Percentiles rank a stretch among this genome's conserved stretches.
These are phyloP conservation scores for Euproctis similis DNA, from an alignment of 2,888 invertebrate species.

Conservation along the genomic window DNA sequence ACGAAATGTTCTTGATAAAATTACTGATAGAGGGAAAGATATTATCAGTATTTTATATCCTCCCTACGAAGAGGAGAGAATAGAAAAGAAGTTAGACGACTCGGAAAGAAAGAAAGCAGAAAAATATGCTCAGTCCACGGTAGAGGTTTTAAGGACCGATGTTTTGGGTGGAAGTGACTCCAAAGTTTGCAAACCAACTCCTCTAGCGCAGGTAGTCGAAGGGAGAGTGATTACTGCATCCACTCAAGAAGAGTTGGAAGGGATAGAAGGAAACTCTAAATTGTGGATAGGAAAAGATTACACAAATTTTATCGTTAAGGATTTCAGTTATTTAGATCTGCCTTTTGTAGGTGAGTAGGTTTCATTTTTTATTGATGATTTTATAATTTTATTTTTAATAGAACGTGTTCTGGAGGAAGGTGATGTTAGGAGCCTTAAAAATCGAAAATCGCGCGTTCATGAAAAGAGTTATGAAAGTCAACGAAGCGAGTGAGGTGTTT, in stretches of 20 bases:
- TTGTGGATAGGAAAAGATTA: slow-evolving; percentile 98
- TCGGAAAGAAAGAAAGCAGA: slow-evolving; percentile 64
- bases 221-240: slow-evolving; percentile 54
- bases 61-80: slow-evolving; percentile 55
- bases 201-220: slow-evolving; percentile 57
- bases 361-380: no score
- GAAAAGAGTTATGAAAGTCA: no score
- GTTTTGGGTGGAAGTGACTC: slow-evolving; percentile 26
- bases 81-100: slow-evolving; percentile 62
- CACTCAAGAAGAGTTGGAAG: slow-evolving; percentile 48
- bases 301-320: slow-evolving; percentile 96
- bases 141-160: slow-evolving; percentile 56
- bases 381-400: no score
- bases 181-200: slow-evolving; percentile 44
- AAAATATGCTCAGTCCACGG: slow-evolving; percentile 60
- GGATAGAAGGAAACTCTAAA: slow-evolving; percentile 83
- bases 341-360: slow-evolving; percentile 81
- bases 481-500: no score
- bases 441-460: no score
- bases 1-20: slow-evolving; percentile 60
- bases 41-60: slow-evolving; percentile 66
- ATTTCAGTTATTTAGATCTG: slow-evolving; percentile 91
- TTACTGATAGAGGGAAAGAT: slow-evolving; percentile 61
- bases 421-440: no score
- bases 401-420: no score